Evolutionary conservation across 2,888 invertebrate species (phyloP).

Genomic region (Drosophila mercatorum): DNA sequence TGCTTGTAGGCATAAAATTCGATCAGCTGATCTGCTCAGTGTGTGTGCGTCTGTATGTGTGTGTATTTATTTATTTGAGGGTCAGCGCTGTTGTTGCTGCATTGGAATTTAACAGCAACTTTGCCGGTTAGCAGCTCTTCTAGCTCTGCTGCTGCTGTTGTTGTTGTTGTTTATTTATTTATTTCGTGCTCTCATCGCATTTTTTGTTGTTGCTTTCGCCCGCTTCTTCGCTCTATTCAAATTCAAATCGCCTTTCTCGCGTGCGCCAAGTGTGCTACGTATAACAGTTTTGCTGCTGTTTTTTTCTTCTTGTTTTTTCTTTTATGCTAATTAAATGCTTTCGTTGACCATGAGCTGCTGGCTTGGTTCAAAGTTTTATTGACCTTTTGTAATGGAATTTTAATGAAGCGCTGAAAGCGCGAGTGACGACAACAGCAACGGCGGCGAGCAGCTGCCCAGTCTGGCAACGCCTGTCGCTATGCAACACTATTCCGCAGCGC

Average conservation of each 20-base stretch:
- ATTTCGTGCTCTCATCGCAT: slow-evolving; percentile 44
- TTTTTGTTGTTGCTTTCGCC: slow-evolving; percentile 19
- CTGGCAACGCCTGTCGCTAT: slow-evolving; percentile 26
- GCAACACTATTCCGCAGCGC: slow-evolving; percentile 22
- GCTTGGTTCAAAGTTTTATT: slow-evolving; percentile 69
- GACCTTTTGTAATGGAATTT: slow-evolving; percentile 71
- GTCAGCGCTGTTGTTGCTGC: slow-evolving; percentile 53
- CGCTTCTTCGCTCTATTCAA: slow-evolving; percentile 46
- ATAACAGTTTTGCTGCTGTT: slow-evolving; percentile 32
- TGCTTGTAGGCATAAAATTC: slow-evolving; percentile 67
- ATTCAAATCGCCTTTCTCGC: slow-evolving; percentile 53
- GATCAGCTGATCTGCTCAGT: slow-evolving; percentile 67
- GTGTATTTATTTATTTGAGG: slow-evolving; percentile 54
- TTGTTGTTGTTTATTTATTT: slow-evolving; percentile 18
- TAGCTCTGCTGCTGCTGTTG: neutral
- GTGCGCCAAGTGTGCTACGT: slow-evolving; percentile 42
- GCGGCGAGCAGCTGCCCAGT: neutral
- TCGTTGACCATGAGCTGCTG: slow-evolving; percentile 75
- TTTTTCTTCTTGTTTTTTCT: slow-evolving; percentile 10
- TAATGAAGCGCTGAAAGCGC: slow-evolving; percentile 51
- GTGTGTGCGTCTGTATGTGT: neutral
- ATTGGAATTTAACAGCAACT: slow-evolving; percentile 44
- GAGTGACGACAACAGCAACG: slow-evolving; percentile 44
- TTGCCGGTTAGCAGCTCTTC: slow-evolving; percentile 40
- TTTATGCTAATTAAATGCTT: slow-evolving; percentile 78